Evolutionary conservation across 2,113 vertebrate genomes (phyloP).

Genomic region (Thomomys bottae): DNA sequence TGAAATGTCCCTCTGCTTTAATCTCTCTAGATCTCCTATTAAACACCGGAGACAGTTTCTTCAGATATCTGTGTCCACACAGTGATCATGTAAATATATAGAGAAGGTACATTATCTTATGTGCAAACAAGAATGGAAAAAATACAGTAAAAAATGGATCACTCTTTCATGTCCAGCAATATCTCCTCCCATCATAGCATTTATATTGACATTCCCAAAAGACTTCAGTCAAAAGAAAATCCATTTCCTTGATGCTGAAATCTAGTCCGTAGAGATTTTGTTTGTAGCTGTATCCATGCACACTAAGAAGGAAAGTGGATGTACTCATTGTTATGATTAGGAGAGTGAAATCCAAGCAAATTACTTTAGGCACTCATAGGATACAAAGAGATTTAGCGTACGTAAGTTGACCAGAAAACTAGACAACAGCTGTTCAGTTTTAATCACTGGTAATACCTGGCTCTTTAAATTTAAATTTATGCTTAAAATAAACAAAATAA

Average conservation of each 20-base stretch:
- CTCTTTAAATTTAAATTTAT: conserved; percentile 6
- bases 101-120: not conserved
- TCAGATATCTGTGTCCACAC: not conserved
- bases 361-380: not conserved
- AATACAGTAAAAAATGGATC: not conserved
- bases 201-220: conserved; percentile 4
- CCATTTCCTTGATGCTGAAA: not conserved
- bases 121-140: not conserved
- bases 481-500: not conserved
- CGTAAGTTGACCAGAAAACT: not conserved
- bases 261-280: not conserved
- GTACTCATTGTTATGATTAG: not conserved
- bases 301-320: not conserved
- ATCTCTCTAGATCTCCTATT: not conserved
- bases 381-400: not conserved
- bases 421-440: not conserved
- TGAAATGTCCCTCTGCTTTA: not conserved
- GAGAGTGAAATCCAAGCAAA: not conserved
- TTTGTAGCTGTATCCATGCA: not conserved
- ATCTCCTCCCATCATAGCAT: not conserved
- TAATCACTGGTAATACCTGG: not conserved
- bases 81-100: not conserved
- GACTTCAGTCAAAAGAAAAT: not conserved
- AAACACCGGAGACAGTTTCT: not conserved
- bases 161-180: not conserved